Evolutionary conservation across 92 coral and sea anemone species (phyloP).

Genomic region (Pocillopora meandrina): DNA sequence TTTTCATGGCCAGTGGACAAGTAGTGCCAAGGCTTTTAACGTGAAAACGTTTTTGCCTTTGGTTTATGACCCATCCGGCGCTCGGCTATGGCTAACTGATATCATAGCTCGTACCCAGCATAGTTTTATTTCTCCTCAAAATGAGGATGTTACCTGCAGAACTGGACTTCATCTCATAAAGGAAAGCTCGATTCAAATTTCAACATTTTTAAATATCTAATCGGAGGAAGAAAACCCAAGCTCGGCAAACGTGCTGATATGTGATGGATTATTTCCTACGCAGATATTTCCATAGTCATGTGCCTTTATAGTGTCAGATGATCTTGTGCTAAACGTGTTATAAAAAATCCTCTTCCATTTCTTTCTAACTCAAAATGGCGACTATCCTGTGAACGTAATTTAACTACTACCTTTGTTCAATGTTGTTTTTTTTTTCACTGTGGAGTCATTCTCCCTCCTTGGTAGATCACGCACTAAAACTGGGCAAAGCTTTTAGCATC

Average conservation of each 20-base stretch:
- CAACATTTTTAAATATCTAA: not conserved
- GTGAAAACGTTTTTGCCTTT: not conserved
- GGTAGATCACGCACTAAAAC: not conserved
- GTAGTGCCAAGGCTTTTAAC: not conserved
- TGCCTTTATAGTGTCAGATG: conserved; percentile 15
- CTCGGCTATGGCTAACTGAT: not conserved
- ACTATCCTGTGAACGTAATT: not conserved
- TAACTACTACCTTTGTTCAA: not conserved
- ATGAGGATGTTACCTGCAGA: not conserved
- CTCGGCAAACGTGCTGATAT: not conserved
- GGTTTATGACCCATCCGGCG: conserved; percentile 26
- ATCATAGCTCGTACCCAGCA: not conserved
- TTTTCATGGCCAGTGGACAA: not conserved
- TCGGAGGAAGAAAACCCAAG: not conserved
- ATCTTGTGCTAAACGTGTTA: not conserved
- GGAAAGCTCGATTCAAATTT: not conserved
- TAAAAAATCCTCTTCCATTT: not conserved
- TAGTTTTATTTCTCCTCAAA: not conserved
- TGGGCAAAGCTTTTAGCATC: not conserved
- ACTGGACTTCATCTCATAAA: not conserved
- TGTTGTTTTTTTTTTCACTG: not conserved
- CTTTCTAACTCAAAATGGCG: conserved; percentile 22
- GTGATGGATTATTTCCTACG: conserved; percentile 30
- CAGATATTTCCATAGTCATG: conserved; percentile 30
- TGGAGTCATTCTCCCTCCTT: not conserved